A percentile compares a stretch with the other conserved stretches of the same genome.
These are phyloP conservation scores for Chrysocyon brachyurus DNA, from an alignment of 2,797 vertebrate genomes.

Conservation along the genomic window DNA sequence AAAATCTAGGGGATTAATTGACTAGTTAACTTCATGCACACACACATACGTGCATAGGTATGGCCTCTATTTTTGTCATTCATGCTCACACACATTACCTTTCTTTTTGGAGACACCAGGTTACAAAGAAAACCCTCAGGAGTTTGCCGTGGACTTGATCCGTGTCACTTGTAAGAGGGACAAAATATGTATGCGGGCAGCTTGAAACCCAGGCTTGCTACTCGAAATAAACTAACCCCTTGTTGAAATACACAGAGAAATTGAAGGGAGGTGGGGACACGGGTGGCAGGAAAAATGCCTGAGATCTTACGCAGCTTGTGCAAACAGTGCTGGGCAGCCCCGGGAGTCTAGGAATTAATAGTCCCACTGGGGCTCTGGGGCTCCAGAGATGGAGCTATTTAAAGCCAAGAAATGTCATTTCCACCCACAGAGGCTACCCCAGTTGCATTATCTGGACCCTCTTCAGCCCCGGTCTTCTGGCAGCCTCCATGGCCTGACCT, in stretches of 20 bases:
- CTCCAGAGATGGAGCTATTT: constrained; percentile 87
- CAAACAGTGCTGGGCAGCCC: constrained; percentile 87
- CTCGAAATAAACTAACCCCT: constrained; percentile 89
- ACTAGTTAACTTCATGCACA: background rate
- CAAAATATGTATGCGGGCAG: constrained; percentile 88
- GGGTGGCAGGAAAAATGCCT: constrained; percentile 85
- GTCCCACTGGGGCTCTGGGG: constrained; percentile 83
- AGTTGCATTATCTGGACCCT: constrained; percentile 64
- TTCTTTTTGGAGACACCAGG: constrained; percentile 66
- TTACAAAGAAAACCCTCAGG: constrained; percentile 77
- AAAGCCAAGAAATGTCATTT: constrained; percentile 88
- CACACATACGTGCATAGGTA: background rate
- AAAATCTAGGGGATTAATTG: background rate
- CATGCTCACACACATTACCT: background rate
- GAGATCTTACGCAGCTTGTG: constrained; percentile 86
- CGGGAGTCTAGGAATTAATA: constrained; percentile 85
- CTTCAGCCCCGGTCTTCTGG: constrained; percentile 69
- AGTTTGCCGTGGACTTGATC: constrained; percentile 77
- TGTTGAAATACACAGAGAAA: constrained; percentile 84
- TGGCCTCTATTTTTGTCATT: background rate
- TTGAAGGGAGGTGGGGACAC: constrained; percentile 73
- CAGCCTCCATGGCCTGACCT: constrained; percentile 67
- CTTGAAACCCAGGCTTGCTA: constrained; percentile 79
- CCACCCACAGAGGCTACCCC: constrained; percentile 76
- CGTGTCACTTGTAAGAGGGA: constrained; percentile 84